These are phyloP conservation scores for Priocnemis perturbator DNA, from an alignment of 2,888 invertebrate genomes.

Conservation along the genomic window DNA sequence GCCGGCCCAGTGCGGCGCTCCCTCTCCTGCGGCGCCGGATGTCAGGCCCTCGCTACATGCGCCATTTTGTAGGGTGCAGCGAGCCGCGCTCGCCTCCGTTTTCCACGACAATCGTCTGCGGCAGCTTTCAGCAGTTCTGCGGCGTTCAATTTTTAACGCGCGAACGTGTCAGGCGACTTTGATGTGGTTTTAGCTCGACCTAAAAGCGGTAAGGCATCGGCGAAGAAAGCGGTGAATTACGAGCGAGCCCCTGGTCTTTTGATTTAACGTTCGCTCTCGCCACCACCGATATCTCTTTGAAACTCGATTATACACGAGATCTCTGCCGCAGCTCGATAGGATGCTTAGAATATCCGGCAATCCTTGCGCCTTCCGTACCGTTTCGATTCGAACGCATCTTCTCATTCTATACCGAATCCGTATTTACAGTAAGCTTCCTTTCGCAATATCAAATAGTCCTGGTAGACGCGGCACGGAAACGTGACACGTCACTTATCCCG, in stretches of 20 bases:
- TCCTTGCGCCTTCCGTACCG: too few species aligned
- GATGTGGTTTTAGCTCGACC: slow-evolving; percentile 1
- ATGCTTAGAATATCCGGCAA: too few species aligned
- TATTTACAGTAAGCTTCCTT: too few species aligned
- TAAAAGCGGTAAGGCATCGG: background rate
- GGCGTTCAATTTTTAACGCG: slow-evolving; percentile 9
- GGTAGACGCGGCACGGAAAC: too few species aligned
- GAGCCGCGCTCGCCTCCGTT: background rate
- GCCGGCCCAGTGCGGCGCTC: slow-evolving; percentile 11
- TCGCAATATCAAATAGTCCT: too few species aligned
- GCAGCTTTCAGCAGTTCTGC: background rate
- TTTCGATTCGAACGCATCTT: too few species aligned
- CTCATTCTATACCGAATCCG: too few species aligned
- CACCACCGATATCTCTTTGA: too few species aligned
- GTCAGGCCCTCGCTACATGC: slow-evolving; percentile 12
- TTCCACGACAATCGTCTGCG: slow-evolving; percentile 3
- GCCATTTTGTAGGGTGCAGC: slow-evolving; percentile 24
- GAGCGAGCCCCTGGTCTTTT: slow-evolving; percentile 40
- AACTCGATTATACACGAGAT: too few species aligned
- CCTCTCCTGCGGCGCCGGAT: slow-evolving; percentile 9
- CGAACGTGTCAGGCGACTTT: slow-evolving; percentile 4
- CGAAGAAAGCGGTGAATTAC: slow-evolving; percentile 6
- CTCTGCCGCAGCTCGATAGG: too few species aligned
- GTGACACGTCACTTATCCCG: too few species aligned
- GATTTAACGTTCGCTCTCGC: too few species aligned